Evolutionary conservation across 2,797 vertebrate species (phyloP), one percentile per base, ranked within the genome.

Genomic region (Sylvilagus floridanus): DNA sequence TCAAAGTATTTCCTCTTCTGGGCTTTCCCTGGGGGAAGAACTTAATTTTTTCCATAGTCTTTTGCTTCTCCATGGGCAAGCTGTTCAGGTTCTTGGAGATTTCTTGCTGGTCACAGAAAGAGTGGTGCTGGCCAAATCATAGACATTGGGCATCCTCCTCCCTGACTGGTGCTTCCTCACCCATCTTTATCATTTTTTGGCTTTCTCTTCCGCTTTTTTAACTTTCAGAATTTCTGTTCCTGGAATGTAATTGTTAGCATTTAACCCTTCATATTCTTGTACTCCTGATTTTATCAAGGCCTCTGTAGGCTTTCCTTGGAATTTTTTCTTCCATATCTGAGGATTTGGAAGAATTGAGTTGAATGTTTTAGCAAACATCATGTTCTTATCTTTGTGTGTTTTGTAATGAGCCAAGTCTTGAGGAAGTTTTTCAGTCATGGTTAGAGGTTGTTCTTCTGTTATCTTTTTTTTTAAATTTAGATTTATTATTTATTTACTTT

Each of bases 331-430:
- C 89, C 99, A 97, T 99, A 99, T 99, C 83, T 99, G 96, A 78
- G 99, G 99, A 97, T 99, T 93, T 98, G 98, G 98, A 99, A 99
- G 19, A 99, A 98, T 82, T 99, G 99, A 97, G 99, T 99, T 42
- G 89, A 99, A 93, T 37, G 98, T 98, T 97, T 97, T 98, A 28
- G 99, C 98, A 60, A 99, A 98, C 98, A 98, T 98, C 83, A 99
- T 98, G 99, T 99, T 99, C 98, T 99, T 99, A 96, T 99, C 98
- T 98, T 99, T 99, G 96, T 99, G 99, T 2, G 96, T 98, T 98
- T 99, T 99, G 97, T 99, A 99, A 88, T 98, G 98, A 75, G 98
- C 97, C 5, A 99, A 97, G 95, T 99, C 98, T 96, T 98, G 98
- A 35, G 99, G 98, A 85, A 99, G 97, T 85, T 99, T 99, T 97